Evolutionary conservation across 2,113 vertebrate species (phyloP), one percentile per base, ranked within the genome.

Genomic region (Hepsetus odoe): DNA sequence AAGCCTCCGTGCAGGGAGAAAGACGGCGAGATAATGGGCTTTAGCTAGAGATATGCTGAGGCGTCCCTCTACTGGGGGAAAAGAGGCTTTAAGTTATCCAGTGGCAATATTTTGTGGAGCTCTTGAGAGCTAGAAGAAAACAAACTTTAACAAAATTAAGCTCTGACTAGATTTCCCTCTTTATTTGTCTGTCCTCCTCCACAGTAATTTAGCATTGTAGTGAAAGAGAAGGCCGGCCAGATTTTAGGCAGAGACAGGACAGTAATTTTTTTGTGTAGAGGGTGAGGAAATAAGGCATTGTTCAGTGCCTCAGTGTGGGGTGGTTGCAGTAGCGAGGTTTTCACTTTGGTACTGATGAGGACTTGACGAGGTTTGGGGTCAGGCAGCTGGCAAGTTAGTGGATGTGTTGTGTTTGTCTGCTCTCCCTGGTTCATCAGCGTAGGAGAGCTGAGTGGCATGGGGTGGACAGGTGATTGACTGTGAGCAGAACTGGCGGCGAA

Each of bases 11-110:
- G 80, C 78, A 82, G 77, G 79, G 72, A 89, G 81, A 85, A 79
- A 85, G 86, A 87, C 77, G 67, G 83, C 35, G 18, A 86, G 86
- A 90, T 91, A 93, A 93, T 92, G 87, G 86, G 91, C 88, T 92
- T 92, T 77, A 91, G 79, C 85, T 87, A 80, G 80, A 74, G 86
- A 85, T 89, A 86, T 86, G 89, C 88, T 85, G 83, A 91, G 86
- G 83, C 85, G 70, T 86, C 83, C 84, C 81, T 80, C 84, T 88
- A 83, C 80, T 77, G 87, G 83, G 86, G 82, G 49, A 70, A 86
- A 87, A 88, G 88, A 87, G 72, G 84, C 85, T 90, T 92, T 91
- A 87, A 84, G 80, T 85, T 85, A 86, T 89, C 62, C 82, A 85
- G 89, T 85, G 75, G 83, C 72, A 83, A 89, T 81, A 86, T 83